Evolutionary conservation across 2,888 invertebrate genomes (phyloP).

Genomic region (Apamea anceps): DNA sequence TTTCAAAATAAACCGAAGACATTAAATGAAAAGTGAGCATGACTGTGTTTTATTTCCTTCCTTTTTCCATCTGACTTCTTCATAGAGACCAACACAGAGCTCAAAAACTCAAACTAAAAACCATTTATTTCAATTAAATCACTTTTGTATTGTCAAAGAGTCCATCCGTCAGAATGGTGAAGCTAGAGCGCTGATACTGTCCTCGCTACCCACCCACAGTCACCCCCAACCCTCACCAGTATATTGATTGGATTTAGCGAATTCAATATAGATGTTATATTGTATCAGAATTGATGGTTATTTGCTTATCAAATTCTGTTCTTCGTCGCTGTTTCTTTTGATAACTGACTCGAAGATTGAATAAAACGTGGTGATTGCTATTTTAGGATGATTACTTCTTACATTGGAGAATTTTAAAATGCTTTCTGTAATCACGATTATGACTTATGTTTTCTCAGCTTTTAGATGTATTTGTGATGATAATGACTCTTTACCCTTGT

Average conservation of each 20-base stretch:
- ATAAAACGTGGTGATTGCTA: slow-evolving; percentile 27
- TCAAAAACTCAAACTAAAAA: neutral
- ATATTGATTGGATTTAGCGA: slow-evolving; percentile 85
- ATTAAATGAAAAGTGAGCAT: neutral
- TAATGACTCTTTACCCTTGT: neutral
- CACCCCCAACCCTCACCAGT: slow-evolving; percentile 59
- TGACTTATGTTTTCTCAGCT: neutral
- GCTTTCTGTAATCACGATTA: neutral
- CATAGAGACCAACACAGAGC: too few relatives aligned
- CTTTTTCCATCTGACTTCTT: neutral
- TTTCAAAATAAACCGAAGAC: neutral
- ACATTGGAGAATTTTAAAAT: neutral
- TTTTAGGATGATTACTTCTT: slow-evolving; percentile 16
- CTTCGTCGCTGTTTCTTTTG: slow-evolving; percentile 49
- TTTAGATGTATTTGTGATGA: neutral
- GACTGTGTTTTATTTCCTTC: neutral
- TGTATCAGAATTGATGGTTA: slow-evolving; percentile 81
- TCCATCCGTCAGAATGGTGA: neutral
- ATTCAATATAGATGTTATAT: slow-evolving; percentile 75
- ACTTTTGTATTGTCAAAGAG: too few relatives aligned
- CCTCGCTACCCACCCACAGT: slow-evolving; percentile 41
- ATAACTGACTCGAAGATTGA: slow-evolving; percentile 49
- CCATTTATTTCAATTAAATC: neutral
- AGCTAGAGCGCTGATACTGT: neutral
- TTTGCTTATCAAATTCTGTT: slow-evolving; percentile 77